Percentiles rank a stretch among this genome's conserved stretches.
phyloP scores from a whole-genome alignment of 2,797 vertebrate species.

The Coregonus ussuriensis region DNA sequence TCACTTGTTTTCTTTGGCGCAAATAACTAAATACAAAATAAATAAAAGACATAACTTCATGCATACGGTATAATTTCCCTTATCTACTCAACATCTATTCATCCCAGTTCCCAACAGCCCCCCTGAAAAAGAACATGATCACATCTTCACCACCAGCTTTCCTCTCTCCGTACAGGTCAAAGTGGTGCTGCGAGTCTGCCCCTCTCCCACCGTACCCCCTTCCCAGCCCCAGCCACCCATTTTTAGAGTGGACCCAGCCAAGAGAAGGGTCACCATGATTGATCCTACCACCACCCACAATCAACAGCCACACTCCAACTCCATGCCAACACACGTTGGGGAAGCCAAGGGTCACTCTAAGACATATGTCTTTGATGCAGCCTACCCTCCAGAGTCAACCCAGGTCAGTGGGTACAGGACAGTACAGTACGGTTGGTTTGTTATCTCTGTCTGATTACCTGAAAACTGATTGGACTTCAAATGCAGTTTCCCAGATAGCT shows the following conservation, averaged over 20 bases:
- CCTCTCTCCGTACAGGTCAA: slow-evolving; percentile 80
- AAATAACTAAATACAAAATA: no score
- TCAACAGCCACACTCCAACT: slow-evolving; percentile 73
- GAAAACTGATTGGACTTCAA: slow-evolving; percentile 15
- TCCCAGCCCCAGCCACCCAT: slow-evolving; percentile 84
- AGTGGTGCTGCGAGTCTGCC: slow-evolving; percentile 91
- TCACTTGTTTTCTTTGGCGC: no score
- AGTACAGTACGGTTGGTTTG: not conserved
- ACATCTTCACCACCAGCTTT: no score
- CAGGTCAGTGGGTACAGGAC: slow-evolving; percentile 79
- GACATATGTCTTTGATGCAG: slow-evolving; percentile 91
- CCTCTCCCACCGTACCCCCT: slow-evolving; percentile 71
- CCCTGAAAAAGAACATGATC: no score
- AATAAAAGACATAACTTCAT: no score
- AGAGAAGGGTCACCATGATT: slow-evolving; percentile 88
- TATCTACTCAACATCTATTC: no score
- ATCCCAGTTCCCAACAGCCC: no score
- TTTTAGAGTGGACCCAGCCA: slow-evolving; percentile 87
- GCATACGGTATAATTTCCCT: no score
- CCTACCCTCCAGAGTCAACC: slow-evolving; percentile 88
- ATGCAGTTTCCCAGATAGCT: not conserved
- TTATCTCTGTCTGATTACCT: slow-evolving; percentile 26
- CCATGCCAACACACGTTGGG: slow-evolving; percentile 70
- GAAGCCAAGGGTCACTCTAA: slow-evolving; percentile 83
- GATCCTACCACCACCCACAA: slow-evolving; percentile 72